Conservation (phyloP, 2,113 vertebrate species). For the Eulemur macaco region DNA sequence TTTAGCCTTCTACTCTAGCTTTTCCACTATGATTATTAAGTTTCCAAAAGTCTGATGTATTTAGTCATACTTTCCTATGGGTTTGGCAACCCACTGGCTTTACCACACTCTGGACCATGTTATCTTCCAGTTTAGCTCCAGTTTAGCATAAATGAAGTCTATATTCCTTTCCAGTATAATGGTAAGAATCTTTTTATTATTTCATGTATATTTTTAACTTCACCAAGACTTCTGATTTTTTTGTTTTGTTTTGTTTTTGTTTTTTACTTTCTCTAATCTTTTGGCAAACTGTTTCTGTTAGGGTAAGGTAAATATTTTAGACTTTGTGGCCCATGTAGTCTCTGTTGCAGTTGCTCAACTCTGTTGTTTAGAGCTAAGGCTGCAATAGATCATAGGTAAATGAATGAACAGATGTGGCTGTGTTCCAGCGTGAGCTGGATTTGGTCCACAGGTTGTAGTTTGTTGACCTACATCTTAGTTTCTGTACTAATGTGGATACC, state of each 20-base stretch:
- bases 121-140: neutral
- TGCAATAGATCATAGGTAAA: neutral
- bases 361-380: neutral
- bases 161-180: too few species aligned
- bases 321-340: neutral
- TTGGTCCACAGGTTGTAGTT: neutral
- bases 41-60: neutral
- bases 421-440: neutral
- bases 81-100: neutral
- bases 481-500: neutral
- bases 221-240: neutral
- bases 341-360: neutral
- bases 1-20: neutral
- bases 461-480: neutral
- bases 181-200: neutral
- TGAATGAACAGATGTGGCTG: neutral
- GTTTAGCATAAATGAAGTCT: neutral
- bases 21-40: neutral
- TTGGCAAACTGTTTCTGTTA: neutral
- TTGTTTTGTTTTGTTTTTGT: too few species aligned
- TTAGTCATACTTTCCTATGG: neutral
- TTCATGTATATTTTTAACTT: neutral
- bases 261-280: neutral
- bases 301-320: neutral
- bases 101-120: neutral